Conservation (phyloP, 2,888 invertebrate genomes). For the Andrena bicolor region DNA sequence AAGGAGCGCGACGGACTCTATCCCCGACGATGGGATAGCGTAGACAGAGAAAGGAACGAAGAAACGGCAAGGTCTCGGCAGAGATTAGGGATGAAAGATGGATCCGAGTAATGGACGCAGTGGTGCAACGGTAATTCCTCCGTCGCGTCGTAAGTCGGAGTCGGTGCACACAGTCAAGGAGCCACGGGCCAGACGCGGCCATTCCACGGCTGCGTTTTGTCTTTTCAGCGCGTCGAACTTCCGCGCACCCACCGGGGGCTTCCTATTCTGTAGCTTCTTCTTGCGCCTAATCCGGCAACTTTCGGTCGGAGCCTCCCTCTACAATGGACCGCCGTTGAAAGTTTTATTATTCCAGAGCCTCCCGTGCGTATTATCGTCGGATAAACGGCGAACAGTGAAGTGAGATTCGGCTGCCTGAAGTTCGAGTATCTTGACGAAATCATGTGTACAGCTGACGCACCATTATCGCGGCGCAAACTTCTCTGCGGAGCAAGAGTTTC, state of each 20-base stretch:
- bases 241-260: conserved; percentile 37
- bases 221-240: conserved; percentile 47
- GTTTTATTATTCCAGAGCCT: conserved; percentile 32
- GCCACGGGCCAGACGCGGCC: conserved; percentile 39
- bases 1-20: neutral
- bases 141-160: conserved; percentile 37
- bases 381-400: neutral
- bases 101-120: conserved; percentile 54
- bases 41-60: conserved; percentile 11
- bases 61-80: conserved; percentile 33
- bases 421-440: neutral
- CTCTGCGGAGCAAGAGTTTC: neutral
- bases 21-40: conserved; percentile 1
- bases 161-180: conserved; percentile 11
- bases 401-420: neutral
- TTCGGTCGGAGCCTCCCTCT: conserved; percentile 3
- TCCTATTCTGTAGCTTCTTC: conserved; percentile 49
- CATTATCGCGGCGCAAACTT: neutral
- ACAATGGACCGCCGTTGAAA: conserved; percentile 14
- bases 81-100: conserved; percentile 61
- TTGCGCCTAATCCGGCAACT: conserved; percentile 49
- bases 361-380: neutral
- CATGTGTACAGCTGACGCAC: neutral
- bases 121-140: conserved; percentile 45
- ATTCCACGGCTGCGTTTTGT: conserved; percentile 51